Conservation (phyloP, 2,888 invertebrate genomes). For the Stenurella melanura region DNA sequence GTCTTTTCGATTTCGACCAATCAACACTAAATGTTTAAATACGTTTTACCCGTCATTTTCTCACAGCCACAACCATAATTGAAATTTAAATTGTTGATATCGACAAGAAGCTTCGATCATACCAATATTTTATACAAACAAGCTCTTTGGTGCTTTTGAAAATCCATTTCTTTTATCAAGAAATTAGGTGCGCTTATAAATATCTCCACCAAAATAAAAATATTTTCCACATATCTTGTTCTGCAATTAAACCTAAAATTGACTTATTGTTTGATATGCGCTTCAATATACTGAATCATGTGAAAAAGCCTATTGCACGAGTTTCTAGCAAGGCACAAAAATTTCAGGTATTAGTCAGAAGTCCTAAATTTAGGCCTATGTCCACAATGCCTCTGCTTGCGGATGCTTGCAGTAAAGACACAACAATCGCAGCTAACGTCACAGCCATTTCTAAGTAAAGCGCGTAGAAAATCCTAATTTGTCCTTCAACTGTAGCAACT, state of each 20-base stretch:
- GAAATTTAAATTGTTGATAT: not conserved
- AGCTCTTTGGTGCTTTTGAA: not conserved
- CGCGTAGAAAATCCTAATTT: constrained; percentile 79
- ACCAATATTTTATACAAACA: not conserved
- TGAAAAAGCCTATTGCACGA: constrained; percentile 17
- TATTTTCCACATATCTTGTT: not conserved
- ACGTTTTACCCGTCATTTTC: not conserved
- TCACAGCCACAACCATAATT: not conserved
- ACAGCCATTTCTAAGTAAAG: constrained; percentile 82
- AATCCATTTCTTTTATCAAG: not conserved
- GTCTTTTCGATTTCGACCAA: too few relatives aligned
- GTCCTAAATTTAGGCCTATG: constrained; percentile 75
- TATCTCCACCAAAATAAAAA: not conserved
- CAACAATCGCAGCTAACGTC: constrained; percentile 77
- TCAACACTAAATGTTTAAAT: not conserved
- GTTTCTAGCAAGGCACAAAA: constrained; percentile 25
- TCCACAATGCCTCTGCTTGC: constrained; percentile 77
- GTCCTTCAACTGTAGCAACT: constrained; percentile 77
- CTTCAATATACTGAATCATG: not conserved
- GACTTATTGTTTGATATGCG: constrained; percentile 27
- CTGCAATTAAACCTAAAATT: constrained; percentile 25
- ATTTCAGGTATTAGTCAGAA: constrained; percentile 74
- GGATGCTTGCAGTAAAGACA: constrained; percentile 78
- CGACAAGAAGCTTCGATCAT: not conserved
- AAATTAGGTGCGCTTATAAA: constrained; percentile 1